phyloP scores from a whole-genome alignment of 64 coral and sea anemone species.

The Porites lutea region DNA sequence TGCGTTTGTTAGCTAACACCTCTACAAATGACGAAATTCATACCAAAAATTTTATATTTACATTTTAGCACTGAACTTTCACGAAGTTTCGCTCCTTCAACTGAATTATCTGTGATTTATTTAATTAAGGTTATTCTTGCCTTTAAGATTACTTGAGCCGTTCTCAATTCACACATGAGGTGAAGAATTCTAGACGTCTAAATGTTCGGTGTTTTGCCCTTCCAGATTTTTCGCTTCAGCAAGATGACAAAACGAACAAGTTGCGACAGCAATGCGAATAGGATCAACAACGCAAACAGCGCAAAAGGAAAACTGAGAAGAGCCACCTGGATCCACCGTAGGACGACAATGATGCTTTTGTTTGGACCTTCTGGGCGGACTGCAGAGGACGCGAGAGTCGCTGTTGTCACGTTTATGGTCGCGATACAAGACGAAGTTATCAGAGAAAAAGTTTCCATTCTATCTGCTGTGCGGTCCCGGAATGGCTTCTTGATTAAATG shows the following conservation, averaged over 20 bases:
- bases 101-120: too few species aligned
- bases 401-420: conserved; percentile 43
- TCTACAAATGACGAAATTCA: too few species aligned
- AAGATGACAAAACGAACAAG: conserved; percentile 42
- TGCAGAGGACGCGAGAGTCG: conserved; percentile 46
- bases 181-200: too few species aligned
- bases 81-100: too few species aligned
- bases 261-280: conserved; percentile 52
- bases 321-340: conserved; percentile 27
- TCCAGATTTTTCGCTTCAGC: background rate
- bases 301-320: conserved; percentile 42
- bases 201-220: too few species aligned
- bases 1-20: too few species aligned
- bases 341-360: conserved; percentile 8
- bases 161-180: too few species aligned
- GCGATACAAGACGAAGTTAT: conserved; percentile 37
- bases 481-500: conserved; percentile 55
- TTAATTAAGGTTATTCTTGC: too few species aligned
- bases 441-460: conserved; percentile 38
- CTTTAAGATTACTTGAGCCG: too few species aligned
- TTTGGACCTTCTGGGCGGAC: conserved; percentile 42
- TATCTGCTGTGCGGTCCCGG: conserved; percentile 13
- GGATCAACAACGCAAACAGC: conserved; percentile 36
- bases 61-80: too few species aligned
- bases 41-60: too few species aligned